phyloP scores from a whole-genome alignment of 2,888 invertebrate species.

The Pocota personata region DNA sequence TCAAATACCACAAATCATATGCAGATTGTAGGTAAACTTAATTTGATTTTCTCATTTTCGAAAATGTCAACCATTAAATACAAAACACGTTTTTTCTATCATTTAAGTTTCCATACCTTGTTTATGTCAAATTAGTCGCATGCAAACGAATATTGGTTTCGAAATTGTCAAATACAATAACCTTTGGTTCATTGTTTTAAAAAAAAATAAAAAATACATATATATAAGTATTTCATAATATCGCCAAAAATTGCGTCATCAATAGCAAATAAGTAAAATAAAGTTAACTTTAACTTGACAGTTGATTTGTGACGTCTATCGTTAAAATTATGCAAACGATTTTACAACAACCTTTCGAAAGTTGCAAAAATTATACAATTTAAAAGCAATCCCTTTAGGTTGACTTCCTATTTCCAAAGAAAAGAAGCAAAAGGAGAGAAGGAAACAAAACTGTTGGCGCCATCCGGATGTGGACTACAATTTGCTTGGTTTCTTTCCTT shows the following conservation, averaged over 20 bases:
- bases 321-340: constrained; percentile 14
- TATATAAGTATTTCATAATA: neutral
- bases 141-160: constrained; percentile 25
- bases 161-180: constrained; percentile 8
- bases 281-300: neutral
- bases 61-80: constrained; percentile 31
- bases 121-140: constrained; percentile 29
- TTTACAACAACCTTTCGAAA: neutral
- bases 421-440: neutral
- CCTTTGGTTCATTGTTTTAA: constrained; percentile 9
- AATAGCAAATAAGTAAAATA: neutral
- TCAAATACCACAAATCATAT: constrained; percentile 10
- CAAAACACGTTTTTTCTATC: constrained; percentile 14
- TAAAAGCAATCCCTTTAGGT: neutral
- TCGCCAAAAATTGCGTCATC: neutral
- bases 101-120: neutral
- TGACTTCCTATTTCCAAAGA: neutral
- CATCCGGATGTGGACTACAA: constrained; percentile 12
- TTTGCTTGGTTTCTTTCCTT: neutral
- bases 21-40: neutral
- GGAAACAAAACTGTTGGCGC: neutral
- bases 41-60: neutral
- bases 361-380: neutral
- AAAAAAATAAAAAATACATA: too few relatives aligned
- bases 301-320: too few relatives aligned